A percentile compares a stretch with the other conserved stretches of the same genome.
These are phyloP conservation scores for Autographa gamma DNA, from an alignment of 2,888 invertebrate genomes.

Conservation along the genomic window DNA sequence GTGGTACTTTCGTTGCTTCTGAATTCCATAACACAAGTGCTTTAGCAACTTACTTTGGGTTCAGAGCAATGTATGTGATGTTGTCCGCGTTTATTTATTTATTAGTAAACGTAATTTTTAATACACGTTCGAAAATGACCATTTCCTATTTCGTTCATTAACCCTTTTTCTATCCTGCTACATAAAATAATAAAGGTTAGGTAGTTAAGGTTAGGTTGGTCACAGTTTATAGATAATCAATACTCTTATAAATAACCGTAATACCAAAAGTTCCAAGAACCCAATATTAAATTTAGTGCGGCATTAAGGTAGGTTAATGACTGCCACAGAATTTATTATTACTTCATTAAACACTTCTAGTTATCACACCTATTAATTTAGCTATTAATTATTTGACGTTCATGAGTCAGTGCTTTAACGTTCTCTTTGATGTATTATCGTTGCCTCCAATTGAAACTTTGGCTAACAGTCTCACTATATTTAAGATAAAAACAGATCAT, in stretches of 20 bases:
- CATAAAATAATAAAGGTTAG: background rate
- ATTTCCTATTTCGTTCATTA: too few relatives aligned
- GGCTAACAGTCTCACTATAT: too few relatives aligned
- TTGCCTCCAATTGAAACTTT: too few relatives aligned
- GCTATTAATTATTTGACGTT: background rate
- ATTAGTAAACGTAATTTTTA: too few relatives aligned
- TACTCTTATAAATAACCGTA: conserved; percentile 29
- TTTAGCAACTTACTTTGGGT: too few relatives aligned
- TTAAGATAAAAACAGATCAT: too few relatives aligned
- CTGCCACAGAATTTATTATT: conserved; percentile 12
- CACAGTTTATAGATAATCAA: conserved; percentile 37
- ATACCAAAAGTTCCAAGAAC: conserved; percentile 17
- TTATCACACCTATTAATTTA: background rate
- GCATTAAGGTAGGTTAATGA: conserved; percentile 14
- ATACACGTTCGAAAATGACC: too few relatives aligned
- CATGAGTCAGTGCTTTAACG: background rate
- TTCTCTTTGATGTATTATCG: too few relatives aligned
- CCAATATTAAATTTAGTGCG: conserved; percentile 40
- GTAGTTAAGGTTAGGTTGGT: background rate
- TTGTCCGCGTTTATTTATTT: too few relatives aligned
- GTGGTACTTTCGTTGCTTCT: too few relatives aligned
- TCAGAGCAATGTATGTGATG: too few relatives aligned
- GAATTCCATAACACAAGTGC: too few relatives aligned
- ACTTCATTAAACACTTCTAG: background rate
- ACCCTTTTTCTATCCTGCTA: background rate